phyloP scores from a whole-genome alignment of 1,140 invertebrate species.

The Drosophila tropicalis region DNA sequence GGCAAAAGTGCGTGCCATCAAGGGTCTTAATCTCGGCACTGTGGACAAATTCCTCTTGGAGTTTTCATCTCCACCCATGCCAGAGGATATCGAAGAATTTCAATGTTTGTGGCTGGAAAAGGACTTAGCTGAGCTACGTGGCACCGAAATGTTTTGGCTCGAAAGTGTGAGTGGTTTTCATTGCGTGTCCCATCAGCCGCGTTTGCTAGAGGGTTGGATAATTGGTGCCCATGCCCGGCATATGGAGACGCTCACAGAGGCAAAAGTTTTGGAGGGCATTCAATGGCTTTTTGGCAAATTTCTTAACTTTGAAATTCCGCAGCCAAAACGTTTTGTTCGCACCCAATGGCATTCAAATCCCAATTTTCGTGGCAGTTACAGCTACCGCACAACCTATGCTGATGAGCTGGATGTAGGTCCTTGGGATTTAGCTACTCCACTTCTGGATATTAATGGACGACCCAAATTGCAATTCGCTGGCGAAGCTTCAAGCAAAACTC shows the following conservation, averaged over 20 bases:
- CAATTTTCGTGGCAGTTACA: conserved; percentile 88
- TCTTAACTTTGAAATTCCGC: conserved; percentile 52
- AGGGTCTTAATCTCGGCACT: conserved; percentile 87
- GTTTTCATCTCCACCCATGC: conserved; percentile 87
- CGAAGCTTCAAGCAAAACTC: conserved; percentile 87
- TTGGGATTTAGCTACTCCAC: conserved; percentile 85
- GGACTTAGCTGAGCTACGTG: conserved; percentile 76
- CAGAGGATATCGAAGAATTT: conserved; percentile 81
- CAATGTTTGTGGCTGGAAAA: conserved; percentile 85
- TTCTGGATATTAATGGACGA: conserved; percentile 83
- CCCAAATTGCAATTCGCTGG: conserved; percentile 89
- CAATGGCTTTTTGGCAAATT: conserved; percentile 83
- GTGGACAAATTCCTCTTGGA: conserved; percentile 91
- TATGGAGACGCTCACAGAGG: conserved; percentile 85
- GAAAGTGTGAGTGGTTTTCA: conserved; percentile 87
- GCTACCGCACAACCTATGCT: conserved; percentile 86
- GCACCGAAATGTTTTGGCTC: conserved; percentile 84
- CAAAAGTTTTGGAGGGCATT: conserved; percentile 83
- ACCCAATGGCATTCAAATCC: conserved; percentile 87
- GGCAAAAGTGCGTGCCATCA: conserved; percentile 86
- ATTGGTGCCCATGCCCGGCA: conserved; percentile 84
- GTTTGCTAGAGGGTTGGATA: conserved; percentile 87
- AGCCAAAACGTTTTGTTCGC: conserved; percentile 71
- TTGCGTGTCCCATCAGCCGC: conserved; percentile 86
- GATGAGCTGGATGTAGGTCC: conserved; percentile 84